These are phyloP conservation scores for Anaspis maculata DNA, from an alignment of 2,888 invertebrate genomes.

Conservation along the genomic window DNA sequence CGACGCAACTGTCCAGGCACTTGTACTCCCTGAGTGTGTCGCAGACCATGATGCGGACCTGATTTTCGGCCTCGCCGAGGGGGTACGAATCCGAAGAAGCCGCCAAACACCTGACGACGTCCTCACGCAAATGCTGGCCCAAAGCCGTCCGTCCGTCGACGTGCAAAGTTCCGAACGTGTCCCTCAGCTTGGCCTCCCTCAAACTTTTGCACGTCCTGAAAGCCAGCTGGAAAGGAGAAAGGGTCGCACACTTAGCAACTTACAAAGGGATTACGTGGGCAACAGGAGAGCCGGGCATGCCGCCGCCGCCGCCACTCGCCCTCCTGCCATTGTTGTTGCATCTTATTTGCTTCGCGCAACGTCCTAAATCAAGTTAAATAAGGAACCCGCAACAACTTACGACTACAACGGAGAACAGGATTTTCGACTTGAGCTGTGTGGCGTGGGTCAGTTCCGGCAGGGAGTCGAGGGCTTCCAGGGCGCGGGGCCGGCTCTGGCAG, in stretches of 20 bases:
- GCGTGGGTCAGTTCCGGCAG: conserved; percentile 74
- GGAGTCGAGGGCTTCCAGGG: conserved; percentile 76
- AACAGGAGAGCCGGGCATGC: too few relatives aligned
- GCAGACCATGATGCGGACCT: conserved; percentile 56
- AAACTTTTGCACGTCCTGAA: conserved; percentile 65
- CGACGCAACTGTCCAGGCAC: conserved; percentile 69
- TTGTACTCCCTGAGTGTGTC: conserved; percentile 91
- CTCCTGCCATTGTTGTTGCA: too few relatives aligned
- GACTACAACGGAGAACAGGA: conserved; percentile 91
- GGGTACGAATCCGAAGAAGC: conserved; percentile 65
- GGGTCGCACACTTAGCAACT: too few relatives aligned
- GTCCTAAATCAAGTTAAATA: conserved; percentile 7
- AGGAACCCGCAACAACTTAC: conserved; percentile 57
- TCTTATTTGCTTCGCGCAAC: background rate
- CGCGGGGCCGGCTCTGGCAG: conserved; percentile 74
- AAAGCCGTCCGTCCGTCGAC: conserved; percentile 34
- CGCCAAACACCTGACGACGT: conserved; percentile 49
- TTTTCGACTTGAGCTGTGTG: conserved; percentile 86
- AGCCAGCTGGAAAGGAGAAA: conserved; percentile 60
- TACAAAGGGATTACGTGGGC: too few relatives aligned
- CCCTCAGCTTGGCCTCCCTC: conserved; percentile 63
- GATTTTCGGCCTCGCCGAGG: conserved; percentile 57
- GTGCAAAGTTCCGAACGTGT: conserved; percentile 51
- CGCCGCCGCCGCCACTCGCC: too few relatives aligned
- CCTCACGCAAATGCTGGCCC: conserved; percentile 51